Base-by-base conservation (phyloP, 2,797 vertebrate genomes). In the Darevskia nairensis region DNA sequence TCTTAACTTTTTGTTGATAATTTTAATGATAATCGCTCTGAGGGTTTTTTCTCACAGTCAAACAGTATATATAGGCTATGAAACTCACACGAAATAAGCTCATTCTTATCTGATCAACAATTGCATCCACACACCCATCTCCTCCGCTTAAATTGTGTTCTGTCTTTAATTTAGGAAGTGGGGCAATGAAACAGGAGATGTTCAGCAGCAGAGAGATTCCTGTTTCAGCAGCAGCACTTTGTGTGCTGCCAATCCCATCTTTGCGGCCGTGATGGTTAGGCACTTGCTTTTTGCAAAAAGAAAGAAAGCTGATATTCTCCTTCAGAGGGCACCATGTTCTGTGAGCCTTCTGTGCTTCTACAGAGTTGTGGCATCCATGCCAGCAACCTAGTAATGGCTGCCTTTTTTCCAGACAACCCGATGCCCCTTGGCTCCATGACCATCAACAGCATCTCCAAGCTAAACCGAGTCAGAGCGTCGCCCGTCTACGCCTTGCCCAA, bases 401-500 rank as follows among this genome's bases (percentile, higher is more conserved):
- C 19, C 35, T 78, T 94, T 69, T 7, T 96, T 95, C 46, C 95
- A 99, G 99, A 98, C 94, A 97, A 97, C 82, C 96, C 96, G 9
- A 97, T 99, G 92, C 98, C 98, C 9, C 91, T 99, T 93, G 99
- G 99, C 78, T 98, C 96, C 92, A 98, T 99, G 98, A 94, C 97
- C 89, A 97, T 99, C 66, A 98, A 99, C 91, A 97, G 98, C 59
- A 90, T 99, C 91, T 96, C 97, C 0, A 97, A 97, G 82, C 96
- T 99, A 23, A 97, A 94, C 79, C 98, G 97, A 0, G 97, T 99
- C 64, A 96, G 97, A 41, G 97, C 97, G 13, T 97, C 98, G n/a
- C 97, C 98, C 0, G 77, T 98, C 78, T 98, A 98, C 89, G 90
- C 97, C 50, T 97, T 99, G 68, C 98, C 98, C 64, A 99, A 97